phyloP scores from a whole-genome alignment of 2,888 invertebrate species.

The Cantharis rustica region DNA sequence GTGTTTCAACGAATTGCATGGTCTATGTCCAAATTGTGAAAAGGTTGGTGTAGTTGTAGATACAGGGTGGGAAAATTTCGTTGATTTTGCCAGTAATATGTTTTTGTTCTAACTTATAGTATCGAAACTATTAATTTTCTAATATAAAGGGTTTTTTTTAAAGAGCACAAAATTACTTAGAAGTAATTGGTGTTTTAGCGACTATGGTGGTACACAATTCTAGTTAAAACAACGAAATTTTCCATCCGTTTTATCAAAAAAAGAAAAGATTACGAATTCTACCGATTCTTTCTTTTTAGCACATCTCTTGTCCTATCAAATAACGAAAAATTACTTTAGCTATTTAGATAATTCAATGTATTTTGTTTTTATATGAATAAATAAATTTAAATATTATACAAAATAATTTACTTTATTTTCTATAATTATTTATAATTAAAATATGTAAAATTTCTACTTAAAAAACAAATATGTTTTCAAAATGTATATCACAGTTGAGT shows the following conservation, averaged over 20 bases:
- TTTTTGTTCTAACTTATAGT: too few relatives aligned
- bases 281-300: neutral
- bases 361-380: neutral
- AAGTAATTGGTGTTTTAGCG: too few relatives aligned
- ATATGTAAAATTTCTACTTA: neutral
- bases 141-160: too few relatives aligned
- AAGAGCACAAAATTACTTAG: too few relatives aligned
- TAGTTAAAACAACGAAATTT: too few relatives aligned
- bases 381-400: neutral
- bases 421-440: neutral
- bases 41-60: constrained; percentile 35
- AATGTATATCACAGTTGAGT: constrained; percentile 41
- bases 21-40: constrained; percentile 53
- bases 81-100: too few relatives aligned
- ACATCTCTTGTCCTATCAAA: constrained; percentile 19
- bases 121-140: too few relatives aligned
- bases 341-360: neutral
- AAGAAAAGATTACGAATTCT: too few relatives aligned
- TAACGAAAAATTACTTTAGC: neutral
- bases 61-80: neutral
- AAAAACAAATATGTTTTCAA: constrained; percentile 10
- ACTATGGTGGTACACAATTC: too few relatives aligned
- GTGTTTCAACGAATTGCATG: constrained; percentile 46
- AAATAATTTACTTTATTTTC: too few relatives aligned
- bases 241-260: too few relatives aligned